Evolutionary conservation across 2,113 vertebrate genomes (phyloP).

Genomic region (Psephotus haematonotus): DNA sequence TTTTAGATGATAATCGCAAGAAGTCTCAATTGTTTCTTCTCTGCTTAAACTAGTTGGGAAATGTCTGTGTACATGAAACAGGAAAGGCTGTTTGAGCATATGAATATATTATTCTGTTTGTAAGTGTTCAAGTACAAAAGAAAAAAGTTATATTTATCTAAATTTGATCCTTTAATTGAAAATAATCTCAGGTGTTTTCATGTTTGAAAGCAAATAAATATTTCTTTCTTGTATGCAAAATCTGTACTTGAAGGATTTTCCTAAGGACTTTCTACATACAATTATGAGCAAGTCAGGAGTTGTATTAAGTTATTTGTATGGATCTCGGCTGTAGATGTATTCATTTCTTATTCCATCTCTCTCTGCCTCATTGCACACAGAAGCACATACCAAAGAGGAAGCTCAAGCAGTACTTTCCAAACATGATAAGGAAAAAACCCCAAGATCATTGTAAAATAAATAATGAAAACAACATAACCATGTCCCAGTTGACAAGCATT

Average conservation of each 20-base stretch:
- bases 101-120: not conserved
- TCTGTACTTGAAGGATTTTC: not conserved
- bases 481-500: not conserved
- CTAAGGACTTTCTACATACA: not conserved
- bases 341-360: not conserved
- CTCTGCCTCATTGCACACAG: not conserved
- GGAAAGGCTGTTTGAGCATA: not conserved
- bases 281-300: not conserved
- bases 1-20: not conserved
- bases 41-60: not conserved
- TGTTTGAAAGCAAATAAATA: not conserved
- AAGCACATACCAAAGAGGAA: not conserved
- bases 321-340: not conserved
- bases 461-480: not conserved
- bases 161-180: not conserved
- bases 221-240: not conserved
- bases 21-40: not conserved
- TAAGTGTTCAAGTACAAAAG: not conserved
- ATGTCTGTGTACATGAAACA: not conserved
- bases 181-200: not conserved
- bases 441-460: not conserved
- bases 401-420: not conserved
- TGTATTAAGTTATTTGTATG: not conserved
- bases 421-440: not conserved
- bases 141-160: not conserved